phyloP scores from a whole-genome alignment of 2,888 invertebrate genomes.

The Metacarcinus magister region DNA sequence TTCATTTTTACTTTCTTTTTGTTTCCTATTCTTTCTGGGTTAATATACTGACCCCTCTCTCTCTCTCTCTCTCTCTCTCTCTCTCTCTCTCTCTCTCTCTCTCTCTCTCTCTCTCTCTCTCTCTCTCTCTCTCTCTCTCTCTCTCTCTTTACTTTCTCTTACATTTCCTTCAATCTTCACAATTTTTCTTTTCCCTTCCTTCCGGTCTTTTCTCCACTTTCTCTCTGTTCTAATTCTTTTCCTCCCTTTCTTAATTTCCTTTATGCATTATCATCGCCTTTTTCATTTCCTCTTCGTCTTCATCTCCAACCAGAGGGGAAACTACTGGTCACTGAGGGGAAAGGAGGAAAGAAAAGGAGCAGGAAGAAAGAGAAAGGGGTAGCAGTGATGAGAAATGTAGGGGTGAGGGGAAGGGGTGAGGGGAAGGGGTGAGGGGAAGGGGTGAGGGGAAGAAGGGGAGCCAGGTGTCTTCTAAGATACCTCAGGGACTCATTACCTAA shows the following conservation, averaged over 20 bases:
- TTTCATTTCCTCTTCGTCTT: neutral
- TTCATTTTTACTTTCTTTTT: no score
- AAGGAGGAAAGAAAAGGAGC: neutral
- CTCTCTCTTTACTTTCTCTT: neutral
- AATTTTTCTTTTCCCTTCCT: neutral
- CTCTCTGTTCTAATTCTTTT: neutral
- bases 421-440: neutral
- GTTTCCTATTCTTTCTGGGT: neutral
- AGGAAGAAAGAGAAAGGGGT: neutral
- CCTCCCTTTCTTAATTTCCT: neutral
- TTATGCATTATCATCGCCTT: neutral
- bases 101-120: slow-evolving; percentile 26
- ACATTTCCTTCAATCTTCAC: no score
- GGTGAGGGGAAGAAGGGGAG: neutral
- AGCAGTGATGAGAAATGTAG: neutral
- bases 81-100: slow-evolving; percentile 30
- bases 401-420: neutral
- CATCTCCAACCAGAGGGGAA: neutral
- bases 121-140: neutral
- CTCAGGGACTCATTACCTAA: neutral
- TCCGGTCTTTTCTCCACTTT: neutral
- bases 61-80: neutral
- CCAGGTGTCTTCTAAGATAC: slow-evolving; percentile 11
- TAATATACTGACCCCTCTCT: neutral
- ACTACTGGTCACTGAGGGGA: neutral